These are phyloP conservation scores for Atta colombica DNA, from an alignment of 1,140 invertebrate species.

Conservation along the genomic window DNA sequence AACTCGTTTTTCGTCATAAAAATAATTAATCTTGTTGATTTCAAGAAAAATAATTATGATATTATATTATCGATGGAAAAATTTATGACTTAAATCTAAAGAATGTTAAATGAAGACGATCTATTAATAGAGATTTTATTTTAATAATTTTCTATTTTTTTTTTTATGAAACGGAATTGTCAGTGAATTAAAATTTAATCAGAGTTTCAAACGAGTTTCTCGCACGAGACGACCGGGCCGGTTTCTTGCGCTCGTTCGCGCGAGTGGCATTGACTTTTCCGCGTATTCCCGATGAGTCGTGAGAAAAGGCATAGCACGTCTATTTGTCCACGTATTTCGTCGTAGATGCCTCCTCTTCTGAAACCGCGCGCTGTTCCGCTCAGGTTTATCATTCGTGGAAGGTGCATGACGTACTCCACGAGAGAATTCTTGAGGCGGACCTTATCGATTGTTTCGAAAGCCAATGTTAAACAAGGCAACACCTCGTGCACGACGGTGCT, in stretches of 20 bases:
- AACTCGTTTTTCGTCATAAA: background rate
- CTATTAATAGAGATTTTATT: background rate
- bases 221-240: background rate
- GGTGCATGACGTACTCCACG: slow-evolving; percentile 70
- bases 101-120: background rate
- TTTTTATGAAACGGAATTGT: background rate
- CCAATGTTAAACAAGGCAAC: slow-evolving; percentile 35
- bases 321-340: slow-evolving; percentile 58
- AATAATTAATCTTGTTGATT: background rate
- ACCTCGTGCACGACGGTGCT: background rate
- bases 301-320: background rate
- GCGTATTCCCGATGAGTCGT: slow-evolving; percentile 42
- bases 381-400: slow-evolving; percentile 72
- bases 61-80: background rate
- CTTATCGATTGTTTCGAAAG: slow-evolving; percentile 74
- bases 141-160: background rate
- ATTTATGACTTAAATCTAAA: background rate
- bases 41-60: background rate
- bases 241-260: background rate
- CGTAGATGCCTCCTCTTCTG: slow-evolving; percentile 26
- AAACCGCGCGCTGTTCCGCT: slow-evolving; percentile 27
- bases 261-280: slow-evolving; percentile 51
- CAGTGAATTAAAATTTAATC: slow-evolving; percentile 4
- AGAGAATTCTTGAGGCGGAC: slow-evolving; percentile 64
- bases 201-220: background rate